Evolutionary conservation across 2,113 vertebrate species (phyloP), one percentile per base, ranked within the genome.

Genomic region (Columbina picui): DNA sequence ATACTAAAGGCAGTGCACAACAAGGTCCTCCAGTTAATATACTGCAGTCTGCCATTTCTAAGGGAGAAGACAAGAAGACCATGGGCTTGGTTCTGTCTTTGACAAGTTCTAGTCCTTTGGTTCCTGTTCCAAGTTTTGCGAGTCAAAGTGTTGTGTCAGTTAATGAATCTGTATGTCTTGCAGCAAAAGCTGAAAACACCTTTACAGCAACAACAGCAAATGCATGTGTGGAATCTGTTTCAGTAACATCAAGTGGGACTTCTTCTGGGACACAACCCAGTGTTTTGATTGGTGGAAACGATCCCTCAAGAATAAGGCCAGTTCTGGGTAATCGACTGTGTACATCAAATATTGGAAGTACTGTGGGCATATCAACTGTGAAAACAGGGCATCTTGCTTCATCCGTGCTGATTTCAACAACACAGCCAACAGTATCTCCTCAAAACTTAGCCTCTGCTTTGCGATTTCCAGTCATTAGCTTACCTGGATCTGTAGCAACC

Each of bases 341-440:
- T 61, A 79, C 95, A 4, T 95, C 98, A 93, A 98, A 87, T 97
- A 68, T 82, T 43, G 97, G 98, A 87, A 98, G 96, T 96, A 95
- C 96, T 89, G 57, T 98, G 78, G 97, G 98, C 68, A 98, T 98
- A 94, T 98, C 98, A 83, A 98, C 98, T 96, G 98, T 99, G 79
- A 98, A 98, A 97, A 97, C 98, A 80, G 98, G 98, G 84, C 98
- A 99, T 97, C 98, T 99, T 96, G 97, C 98, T 60, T 98, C 99
- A 25, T 98, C 99, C 80, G 96, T 98, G 94, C 97, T 99, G 65
- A 97, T 98, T 96, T 98, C 98, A 96, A 92, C 98, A 91, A 96
- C 97, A 53, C 98, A 98, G 65, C 95, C 98, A 94, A 34, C 96
- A 88, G 77, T 96, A 65, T 90, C 91, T 97, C 94, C 96, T 21